Percentiles rank a stretch among this genome's conserved stretches.
These are phyloP conservation scores for Coleophora flavipennella DNA, from an alignment of 2,888 invertebrate genomes.

Conservation along the genomic window DNA sequence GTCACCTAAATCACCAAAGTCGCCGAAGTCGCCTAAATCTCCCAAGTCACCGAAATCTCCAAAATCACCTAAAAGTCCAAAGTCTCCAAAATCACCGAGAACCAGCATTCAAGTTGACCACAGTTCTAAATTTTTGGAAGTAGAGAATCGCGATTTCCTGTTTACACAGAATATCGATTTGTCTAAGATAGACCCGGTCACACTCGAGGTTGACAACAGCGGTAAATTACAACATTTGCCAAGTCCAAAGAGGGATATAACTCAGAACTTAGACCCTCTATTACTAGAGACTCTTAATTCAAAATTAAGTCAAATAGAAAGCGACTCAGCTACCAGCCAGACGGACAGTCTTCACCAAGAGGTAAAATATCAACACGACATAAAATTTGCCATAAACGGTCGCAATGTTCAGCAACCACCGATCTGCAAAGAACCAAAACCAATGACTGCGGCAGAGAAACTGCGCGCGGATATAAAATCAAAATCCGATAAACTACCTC, in stretches of 20 bases:
- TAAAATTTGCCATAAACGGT: conserved; percentile 65
- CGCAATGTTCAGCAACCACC: conserved; percentile 54
- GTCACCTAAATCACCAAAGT: conserved; percentile 62
- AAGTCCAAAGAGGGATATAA: conserved; percentile 81
- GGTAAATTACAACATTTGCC: conserved; percentile 75
- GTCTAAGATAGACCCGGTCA: conserved; percentile 81
- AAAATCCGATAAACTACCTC: conserved; percentile 74
- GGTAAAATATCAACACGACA: conserved; percentile 68
- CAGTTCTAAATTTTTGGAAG: conserved; percentile 59
- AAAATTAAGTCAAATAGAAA: conserved; percentile 83
- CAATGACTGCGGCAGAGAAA: conserved; percentile 62
- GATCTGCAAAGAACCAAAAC: conserved; percentile 54
- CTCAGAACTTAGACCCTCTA: conserved; percentile 78
- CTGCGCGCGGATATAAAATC: conserved; percentile 67
- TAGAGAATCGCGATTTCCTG: conserved; percentile 75
- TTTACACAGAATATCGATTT: conserved; percentile 84
- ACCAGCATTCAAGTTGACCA: conserved; percentile 47
- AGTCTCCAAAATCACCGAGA: conserved; percentile 71
- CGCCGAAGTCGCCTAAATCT: conserved; percentile 77
- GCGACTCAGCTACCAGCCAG: conserved; percentile 82
- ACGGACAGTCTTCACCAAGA: conserved; percentile 78
- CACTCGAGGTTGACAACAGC: conserved; percentile 79
- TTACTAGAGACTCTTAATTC: conserved; percentile 79
- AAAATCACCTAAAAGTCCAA: conserved; percentile 71
- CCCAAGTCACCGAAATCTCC: conserved; percentile 76